Base-by-base conservation (phyloP, 2,113 vertebrate genomes). In the Struthio camelus region DNA sequence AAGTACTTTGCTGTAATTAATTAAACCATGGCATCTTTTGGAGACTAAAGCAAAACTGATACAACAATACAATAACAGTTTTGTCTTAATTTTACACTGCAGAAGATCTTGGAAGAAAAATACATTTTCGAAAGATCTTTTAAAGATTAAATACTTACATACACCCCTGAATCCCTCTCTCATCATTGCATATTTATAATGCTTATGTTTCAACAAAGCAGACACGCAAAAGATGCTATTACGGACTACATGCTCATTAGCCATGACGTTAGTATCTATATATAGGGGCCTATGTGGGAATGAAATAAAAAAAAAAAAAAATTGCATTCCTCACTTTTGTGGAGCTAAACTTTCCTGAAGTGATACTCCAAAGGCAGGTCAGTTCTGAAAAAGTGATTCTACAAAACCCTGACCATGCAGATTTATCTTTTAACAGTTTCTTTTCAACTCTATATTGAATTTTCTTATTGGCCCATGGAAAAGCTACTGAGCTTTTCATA, bases 261-360 rank as follows among this genome's bases (percentile, higher is more conserved):
- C 40, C 25, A 65, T 48, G 2, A 38, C 62, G 11, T 40, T 40
- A 64, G 7, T 58, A 51, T 86, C 91, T 66, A 42, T 86, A 24
- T 51, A 75, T 44, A 32, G 5, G 92, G 8, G 5, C 4, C 17
- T 71, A 70, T 0, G 0, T 46, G 11, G 19, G 13, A 83, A 90
- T 71, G 0, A 64, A 44, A 81, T 53, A 64, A 28, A 34, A 24
- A 32, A 20, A 22, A 25, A 19, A 24, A 24, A 5, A 20, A 80
- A 18, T 87, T 78, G 22, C n/a, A 87, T 66, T 11, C 6, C 18
- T 88, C 10, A 80, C 24, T 75, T 89, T 83, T 84, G 40, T 42
- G 80, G n/a, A 90, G 56, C 24, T 73, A 71, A 80, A 62, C 36
- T 80, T 80, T 62, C 34, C 6, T 25, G 28, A 50, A 85, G 19